A percentile compares a stretch with the other conserved stretches of the same genome.
Conservation (phyloP, 2,888 invertebrate genomes). For the Caenorhabditis sinica region DNA sequence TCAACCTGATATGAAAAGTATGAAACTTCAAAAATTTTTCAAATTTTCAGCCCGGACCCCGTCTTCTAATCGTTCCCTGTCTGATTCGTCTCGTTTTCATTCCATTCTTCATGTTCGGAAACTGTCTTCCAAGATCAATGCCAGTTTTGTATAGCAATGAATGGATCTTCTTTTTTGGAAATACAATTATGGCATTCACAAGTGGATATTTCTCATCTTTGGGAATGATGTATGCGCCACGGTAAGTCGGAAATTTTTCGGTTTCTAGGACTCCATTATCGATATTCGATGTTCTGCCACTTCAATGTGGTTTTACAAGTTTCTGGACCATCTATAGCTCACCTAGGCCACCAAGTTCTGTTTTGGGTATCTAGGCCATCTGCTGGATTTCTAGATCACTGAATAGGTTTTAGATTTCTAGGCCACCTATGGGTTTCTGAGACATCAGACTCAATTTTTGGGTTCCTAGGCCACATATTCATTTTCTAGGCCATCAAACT, state of each 20-base stretch:
- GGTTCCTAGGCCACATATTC: no score
- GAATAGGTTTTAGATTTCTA: no score
- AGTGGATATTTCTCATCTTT: slow-evolving; percentile 95
- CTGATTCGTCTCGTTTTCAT: slow-evolving; percentile 89
- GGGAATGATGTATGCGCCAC: slow-evolving; percentile 94
- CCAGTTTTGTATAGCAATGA: slow-evolving; percentile 91
- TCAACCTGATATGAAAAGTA: no score
- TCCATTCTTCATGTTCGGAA: slow-evolving; percentile 94
- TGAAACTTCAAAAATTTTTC: no score
- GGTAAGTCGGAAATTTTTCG: slow-evolving; percentile 79
- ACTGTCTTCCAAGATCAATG: slow-evolving; percentile 90
- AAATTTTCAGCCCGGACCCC: slow-evolving; percentile 88
- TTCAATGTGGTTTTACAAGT: no score
- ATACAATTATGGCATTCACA: slow-evolving; percentile 90
- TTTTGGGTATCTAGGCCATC: no score
- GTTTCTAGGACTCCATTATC: not conserved
- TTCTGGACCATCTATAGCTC: no score
- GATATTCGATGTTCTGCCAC: not conserved
- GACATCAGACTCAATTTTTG: no score
- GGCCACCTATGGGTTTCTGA: no score
- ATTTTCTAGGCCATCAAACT: no score
- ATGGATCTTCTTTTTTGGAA: slow-evolving; percentile 79
- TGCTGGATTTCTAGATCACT: no score
- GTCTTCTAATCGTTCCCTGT: slow-evolving; percentile 89
- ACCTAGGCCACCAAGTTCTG: no score